These are phyloP conservation scores for Morpho deidamia DNA, from an alignment of 2,888 invertebrate genomes.

Conservation along the genomic window DNA sequence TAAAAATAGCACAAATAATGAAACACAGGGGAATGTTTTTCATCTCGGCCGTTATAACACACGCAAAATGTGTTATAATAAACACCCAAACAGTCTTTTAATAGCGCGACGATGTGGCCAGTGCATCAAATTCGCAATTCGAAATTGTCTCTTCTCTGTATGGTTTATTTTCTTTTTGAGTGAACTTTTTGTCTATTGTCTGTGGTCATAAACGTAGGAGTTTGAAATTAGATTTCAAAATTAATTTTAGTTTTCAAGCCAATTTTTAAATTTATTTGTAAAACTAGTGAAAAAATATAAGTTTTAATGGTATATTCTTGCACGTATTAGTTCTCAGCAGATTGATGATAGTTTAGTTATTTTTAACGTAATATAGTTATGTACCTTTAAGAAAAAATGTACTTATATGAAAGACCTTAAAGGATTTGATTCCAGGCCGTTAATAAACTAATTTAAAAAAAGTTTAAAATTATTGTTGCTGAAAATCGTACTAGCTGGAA, in stretches of 20 bases:
- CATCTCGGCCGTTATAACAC: constrained; percentile 69
- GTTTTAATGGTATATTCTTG: too few relatives aligned
- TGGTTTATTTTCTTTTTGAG: constrained; percentile 61
- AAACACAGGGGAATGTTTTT: constrained; percentile 77
- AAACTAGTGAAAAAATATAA: too few relatives aligned
- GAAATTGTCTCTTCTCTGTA: constrained; percentile 43
- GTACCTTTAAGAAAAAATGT: too few relatives aligned
- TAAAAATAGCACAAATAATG: constrained; percentile 76
- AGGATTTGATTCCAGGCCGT: too few relatives aligned
- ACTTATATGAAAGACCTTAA: too few relatives aligned
- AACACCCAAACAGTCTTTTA: constrained; percentile 72
- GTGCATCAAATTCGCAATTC: constrained; percentile 65
- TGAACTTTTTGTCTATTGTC: constrained; percentile 16
- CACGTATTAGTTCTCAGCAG: too few relatives aligned
- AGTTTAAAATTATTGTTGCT: background rate
- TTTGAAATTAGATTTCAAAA: too few relatives aligned
- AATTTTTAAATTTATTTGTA: too few relatives aligned
- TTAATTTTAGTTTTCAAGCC: too few relatives aligned
- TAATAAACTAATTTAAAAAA: background rate
- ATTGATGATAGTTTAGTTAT: too few relatives aligned
- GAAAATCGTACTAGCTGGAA: background rate
- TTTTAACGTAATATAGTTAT: too few relatives aligned
- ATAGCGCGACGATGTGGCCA: constrained; percentile 69
- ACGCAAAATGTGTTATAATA: constrained; percentile 77
- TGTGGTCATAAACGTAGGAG: constrained; percentile 10